A percentile compares a stretch with the other conserved stretches of the same genome.
These are phyloP conservation scores for Agrenia bidenticulata DNA, from an alignment of 2,888 invertebrate species.

Conservation along the genomic window DNA sequence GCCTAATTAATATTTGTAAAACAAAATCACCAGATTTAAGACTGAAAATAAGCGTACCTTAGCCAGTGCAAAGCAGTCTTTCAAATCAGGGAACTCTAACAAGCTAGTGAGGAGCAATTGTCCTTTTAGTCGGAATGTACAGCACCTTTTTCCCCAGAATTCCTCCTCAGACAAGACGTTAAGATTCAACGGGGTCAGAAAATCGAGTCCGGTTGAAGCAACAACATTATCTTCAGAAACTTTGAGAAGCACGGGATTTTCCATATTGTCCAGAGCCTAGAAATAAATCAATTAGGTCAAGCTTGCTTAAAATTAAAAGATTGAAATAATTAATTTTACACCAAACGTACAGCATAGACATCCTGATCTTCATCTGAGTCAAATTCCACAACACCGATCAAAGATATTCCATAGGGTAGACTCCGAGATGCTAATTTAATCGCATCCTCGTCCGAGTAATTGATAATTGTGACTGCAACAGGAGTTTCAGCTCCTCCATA, in stretches of 20 bases:
- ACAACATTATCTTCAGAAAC: slow-evolving; percentile 41
- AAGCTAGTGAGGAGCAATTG: slow-evolving; percentile 45
- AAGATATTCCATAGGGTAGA: slow-evolving; percentile 45
- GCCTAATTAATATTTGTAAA: too few relatives aligned
- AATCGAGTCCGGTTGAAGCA: slow-evolving; percentile 47
- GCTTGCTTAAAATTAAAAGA: background rate
- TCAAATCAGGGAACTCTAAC: slow-evolving; percentile 47
- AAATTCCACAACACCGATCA: slow-evolving; percentile 50
- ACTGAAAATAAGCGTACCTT: slow-evolving; percentile 32
- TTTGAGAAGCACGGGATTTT: slow-evolving; percentile 45
- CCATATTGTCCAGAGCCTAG: slow-evolving; percentile 46
- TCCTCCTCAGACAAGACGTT: slow-evolving; percentile 37
- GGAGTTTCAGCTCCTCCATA: slow-evolving; percentile 34
- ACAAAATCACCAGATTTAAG: too few relatives aligned
- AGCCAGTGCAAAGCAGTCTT: slow-evolving; percentile 43
- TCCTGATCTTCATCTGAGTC: slow-evolving; percentile 48
- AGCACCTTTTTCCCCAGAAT: slow-evolving; percentile 48
- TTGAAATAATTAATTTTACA: background rate
- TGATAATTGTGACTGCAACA: slow-evolving; percentile 45
- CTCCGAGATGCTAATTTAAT: slow-evolving; percentile 32
- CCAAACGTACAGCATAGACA: slow-evolving; percentile 43
- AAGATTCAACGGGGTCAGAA: slow-evolving; percentile 37
- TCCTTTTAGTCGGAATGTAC: slow-evolving; percentile 51
- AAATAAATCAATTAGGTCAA: slow-evolving; percentile 8
- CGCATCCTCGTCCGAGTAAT: slow-evolving; percentile 38